A percentile compares a stretch with the other conserved stretches of the same genome.
These are phyloP conservation scores for Anorthoa munda DNA, from an alignment of 2,888 invertebrate species.

Conservation along the genomic window DNA sequence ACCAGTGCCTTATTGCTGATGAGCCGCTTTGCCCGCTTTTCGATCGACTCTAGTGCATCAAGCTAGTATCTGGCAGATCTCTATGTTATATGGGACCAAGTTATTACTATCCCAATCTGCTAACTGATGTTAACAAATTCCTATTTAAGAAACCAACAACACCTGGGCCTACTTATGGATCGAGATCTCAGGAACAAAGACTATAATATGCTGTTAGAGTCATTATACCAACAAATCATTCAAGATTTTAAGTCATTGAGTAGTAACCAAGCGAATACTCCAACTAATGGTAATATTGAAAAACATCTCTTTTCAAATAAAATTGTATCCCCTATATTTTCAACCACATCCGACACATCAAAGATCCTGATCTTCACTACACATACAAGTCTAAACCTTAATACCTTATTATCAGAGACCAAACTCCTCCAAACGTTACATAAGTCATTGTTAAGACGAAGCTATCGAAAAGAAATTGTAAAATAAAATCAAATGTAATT, in stretches of 20 bases:
- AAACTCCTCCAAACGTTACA: constrained; percentile 32
- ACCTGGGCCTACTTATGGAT: no score
- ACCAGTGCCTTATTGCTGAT: no score
- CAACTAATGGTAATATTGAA: neutral
- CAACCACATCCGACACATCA: constrained; percentile 59
- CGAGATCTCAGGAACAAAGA: no score
- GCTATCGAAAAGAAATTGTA: constrained; percentile 86
- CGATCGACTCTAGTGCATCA: no score
- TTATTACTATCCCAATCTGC: no score
- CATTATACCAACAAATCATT: neutral
- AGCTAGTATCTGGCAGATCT: no score
- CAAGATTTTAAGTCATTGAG: neutral
- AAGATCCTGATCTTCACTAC: constrained; percentile 37
- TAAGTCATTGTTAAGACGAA: constrained; percentile 64
- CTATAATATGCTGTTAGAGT: no score
- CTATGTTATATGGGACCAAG: no score
- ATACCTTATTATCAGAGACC: neutral
- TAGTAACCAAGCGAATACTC: neutral
- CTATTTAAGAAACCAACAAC: no score
- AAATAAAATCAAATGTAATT: constrained; percentile 89
- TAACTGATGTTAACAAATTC: no score
- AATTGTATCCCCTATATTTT: constrained; percentile 69
- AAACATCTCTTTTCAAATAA: neutral
- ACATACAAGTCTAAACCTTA: constrained; percentile 12
- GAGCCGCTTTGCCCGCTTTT: no score